Conservation (phyloP, 2,888 invertebrate genomes). For the Pheosia tremula region DNA sequence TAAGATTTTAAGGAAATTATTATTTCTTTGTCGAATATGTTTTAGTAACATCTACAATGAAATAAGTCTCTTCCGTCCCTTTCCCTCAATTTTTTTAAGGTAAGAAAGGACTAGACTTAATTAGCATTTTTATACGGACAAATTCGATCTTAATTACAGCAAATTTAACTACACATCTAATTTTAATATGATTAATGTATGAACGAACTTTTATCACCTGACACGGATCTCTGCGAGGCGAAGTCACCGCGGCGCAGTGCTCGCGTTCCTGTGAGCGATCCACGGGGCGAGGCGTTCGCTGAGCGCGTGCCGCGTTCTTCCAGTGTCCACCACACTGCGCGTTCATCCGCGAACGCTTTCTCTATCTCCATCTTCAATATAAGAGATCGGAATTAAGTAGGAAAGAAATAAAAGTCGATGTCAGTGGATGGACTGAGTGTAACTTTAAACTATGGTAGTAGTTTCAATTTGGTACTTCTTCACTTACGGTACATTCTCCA, state of each 20-base stretch:
- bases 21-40: no score
- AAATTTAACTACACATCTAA: background rate
- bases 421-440: background rate
- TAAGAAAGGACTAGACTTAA: no score
- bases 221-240: conserved; percentile 89
- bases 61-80: no score
- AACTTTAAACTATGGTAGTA: background rate
- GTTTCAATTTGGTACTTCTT: background rate
- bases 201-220: conserved; percentile 72
- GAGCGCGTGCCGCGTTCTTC: conserved; percentile 93
- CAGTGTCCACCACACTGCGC: conserved; percentile 95
- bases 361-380: conserved; percentile 86
- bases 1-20: no score
- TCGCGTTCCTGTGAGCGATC: conserved; percentile 89
- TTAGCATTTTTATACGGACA: no score
- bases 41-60: no score
- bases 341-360: conserved; percentile 94
- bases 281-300: conserved; percentile 91
- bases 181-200: conserved; percentile 7
- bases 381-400: background rate
- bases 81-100: no score
- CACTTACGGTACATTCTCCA: conserved; percentile 89
- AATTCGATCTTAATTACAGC: no score
- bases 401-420: no score
- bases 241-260: conserved; percentile 88